Percentiles rank a stretch among this genome's conserved stretches.
These are phyloP conservation scores for Sminthopsis crassicaudata DNA, from an alignment of 2,113 vertebrate species.

Conservation along the genomic window DNA sequence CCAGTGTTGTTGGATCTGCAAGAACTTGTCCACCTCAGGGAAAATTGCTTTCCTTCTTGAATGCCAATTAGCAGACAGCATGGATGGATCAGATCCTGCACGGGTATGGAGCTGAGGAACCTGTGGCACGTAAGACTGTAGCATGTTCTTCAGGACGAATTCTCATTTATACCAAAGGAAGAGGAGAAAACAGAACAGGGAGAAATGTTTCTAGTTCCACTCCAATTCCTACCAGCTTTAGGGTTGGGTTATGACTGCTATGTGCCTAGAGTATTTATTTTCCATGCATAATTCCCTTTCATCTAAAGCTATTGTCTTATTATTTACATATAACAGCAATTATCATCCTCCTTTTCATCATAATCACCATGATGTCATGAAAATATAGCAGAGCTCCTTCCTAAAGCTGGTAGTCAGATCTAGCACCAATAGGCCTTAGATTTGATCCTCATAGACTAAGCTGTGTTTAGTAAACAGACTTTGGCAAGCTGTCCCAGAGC, in stretches of 20 bases:
- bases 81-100: not conserved
- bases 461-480: not conserved
- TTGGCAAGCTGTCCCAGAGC: not conserved
- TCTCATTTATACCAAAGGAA: not conserved
- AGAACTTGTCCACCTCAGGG: not conserved
- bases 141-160: not conserved
- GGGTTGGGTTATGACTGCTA: not conserved
- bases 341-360: not conserved
- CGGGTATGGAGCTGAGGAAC: accelerated
- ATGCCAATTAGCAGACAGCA: not conserved
- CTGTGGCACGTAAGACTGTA: not conserved
- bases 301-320: not conserved
- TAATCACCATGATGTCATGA: not conserved
- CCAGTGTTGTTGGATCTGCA: not conserved
- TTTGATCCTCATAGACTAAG: not conserved
- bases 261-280: not conserved
- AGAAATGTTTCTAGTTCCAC: not conserved
- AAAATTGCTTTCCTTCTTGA: not conserved
- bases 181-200: not conserved
- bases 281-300: not conserved
- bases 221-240: not conserved
- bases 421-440: not conserved
- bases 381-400: not conserved
- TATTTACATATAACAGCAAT: not conserved
- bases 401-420: not conserved